Conservation (phyloP, 2,888 invertebrate species). For the Nomada ferruginata region DNA sequence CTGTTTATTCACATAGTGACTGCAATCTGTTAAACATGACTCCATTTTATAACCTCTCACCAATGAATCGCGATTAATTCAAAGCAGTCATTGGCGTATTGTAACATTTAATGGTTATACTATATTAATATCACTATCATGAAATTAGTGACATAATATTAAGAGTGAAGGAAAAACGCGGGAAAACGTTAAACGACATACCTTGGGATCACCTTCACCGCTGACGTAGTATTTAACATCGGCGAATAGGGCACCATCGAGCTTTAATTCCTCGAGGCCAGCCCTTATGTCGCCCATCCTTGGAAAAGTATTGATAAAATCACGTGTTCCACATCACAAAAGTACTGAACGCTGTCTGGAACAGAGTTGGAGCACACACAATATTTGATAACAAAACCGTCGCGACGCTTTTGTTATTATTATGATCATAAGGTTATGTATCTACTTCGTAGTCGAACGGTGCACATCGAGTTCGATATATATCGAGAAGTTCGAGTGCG, state of each 20-base stretch:
- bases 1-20: constrained; percentile 4
- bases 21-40: constrained; percentile 45
- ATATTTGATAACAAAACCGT: constrained; percentile 76
- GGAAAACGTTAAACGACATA: constrained; percentile 64
- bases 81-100: not conserved
- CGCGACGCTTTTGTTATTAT: constrained; percentile 82
- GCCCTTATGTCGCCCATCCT: constrained; percentile 84
- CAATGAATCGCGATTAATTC: constrained; percentile 6
- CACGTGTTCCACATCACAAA: constrained; percentile 63
- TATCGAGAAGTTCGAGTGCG: constrained; percentile 54
- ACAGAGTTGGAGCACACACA: constrained; percentile 52
- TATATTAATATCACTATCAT: constrained; percentile 28
- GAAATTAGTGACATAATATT: constrained; percentile 1
- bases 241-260: constrained; percentile 89
- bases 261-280: constrained; percentile 83
- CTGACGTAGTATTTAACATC: constrained; percentile 93
- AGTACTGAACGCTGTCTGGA: constrained; percentile 41
- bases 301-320: constrained; percentile 30
- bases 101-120: constrained; percentile 1
- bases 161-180: constrained; percentile 72
- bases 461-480: constrained; percentile 34
- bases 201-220: constrained; percentile 86
- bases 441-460: constrained; percentile 35
- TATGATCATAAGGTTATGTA: constrained; percentile 79
- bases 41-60: constrained; percentile 49